Conservation (phyloP, 2,797 vertebrate species). For the Enteromius treurensis region DNA sequence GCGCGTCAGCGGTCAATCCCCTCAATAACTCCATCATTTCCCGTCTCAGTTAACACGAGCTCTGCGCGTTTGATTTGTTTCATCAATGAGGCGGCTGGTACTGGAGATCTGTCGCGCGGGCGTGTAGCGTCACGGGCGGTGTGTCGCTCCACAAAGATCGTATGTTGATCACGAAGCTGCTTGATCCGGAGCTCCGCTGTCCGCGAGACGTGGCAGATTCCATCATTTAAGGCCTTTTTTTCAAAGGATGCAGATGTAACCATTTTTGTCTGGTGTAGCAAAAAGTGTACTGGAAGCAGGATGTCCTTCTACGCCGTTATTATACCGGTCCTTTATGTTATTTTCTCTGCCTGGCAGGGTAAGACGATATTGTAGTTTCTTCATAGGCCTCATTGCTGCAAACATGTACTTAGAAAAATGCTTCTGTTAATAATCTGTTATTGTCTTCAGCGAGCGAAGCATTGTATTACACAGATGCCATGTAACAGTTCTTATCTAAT, state of each 20-base stretch:
- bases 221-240: not conserved
- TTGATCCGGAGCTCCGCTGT: slow-evolving; percentile 44
- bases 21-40: not conserved
- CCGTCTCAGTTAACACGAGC: not conserved
- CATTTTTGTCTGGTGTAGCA: not conserved
- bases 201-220: slow-evolving; percentile 13
- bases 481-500: slow-evolving; percentile 1
- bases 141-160: slow-evolving; percentile 69
- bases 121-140: slow-evolving; percentile 61
- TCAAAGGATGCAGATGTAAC: slow-evolving; percentile 32
- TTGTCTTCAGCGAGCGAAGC: not conserved
- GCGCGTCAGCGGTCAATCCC: not conserved
- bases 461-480: not conserved
- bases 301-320: slow-evolving; percentile 68
- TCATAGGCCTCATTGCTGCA: slow-evolving; percentile 63
- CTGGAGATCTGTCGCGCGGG: slow-evolving; percentile 1
- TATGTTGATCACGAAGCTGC: slow-evolving; percentile 43
- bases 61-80: not conserved
- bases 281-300: slow-evolving; percentile 53
- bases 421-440: not conserved
- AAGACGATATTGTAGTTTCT: slow-evolving; percentile 62
- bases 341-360: slow-evolving; percentile 74
- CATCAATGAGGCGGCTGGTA: slow-evolving; percentile 10
- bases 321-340: slow-evolving; percentile 68
- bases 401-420: not conserved